Base-by-base conservation (phyloP, 2,113 vertebrate genomes). In the Quiscalus mexicanus region DNA sequence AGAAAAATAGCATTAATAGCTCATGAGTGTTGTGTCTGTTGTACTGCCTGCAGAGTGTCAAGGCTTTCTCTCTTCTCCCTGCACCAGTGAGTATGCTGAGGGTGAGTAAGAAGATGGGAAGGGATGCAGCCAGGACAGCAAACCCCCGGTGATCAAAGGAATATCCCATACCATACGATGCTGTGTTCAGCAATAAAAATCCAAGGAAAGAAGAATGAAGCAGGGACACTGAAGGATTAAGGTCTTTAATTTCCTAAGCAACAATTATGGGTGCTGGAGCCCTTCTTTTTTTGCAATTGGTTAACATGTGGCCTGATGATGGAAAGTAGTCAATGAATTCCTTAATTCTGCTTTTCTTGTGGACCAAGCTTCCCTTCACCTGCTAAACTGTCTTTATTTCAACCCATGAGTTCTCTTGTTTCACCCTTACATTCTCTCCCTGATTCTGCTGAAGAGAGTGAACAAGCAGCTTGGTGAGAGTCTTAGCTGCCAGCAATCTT, bases 71-170 rank as follows among this genome's bases (percentile, higher is more conserved):
- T 56, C 62, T 70, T 11, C 41, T 24, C 16, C 15, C 12, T 84
- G 9, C 2, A 3, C 16, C 39, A 67, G 16, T 4, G 3, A 70
- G 22, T 41, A 2, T 7, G 30, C 11, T 12, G 9, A 15, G 19
- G 15, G 5, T 60, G 45, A 17, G 5, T 12, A 50, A 63, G 21
- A 70, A 22, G 39, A 53, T 71, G 37, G 18, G 35, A 85, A 10
- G 8, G 8, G 19, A 31, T 8, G 6, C 17, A 81, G 14, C 8
- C 64, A 67, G 56, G 19, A 44, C 24, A 58, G 16, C 39, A 84
- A 35, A 45, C 5, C 6, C 7, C 3, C 21, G 49, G 1, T 25
- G 58, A 28, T 44, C 41, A 45, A 95, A 83, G 25, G 11, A 25
- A 6, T 68, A 50, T 70, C 15, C 28, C 16, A 42, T n/a, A 41